Conservation (phyloP, 2,113 vertebrate genomes). For the Poicephalus gulielmi region DNA sequence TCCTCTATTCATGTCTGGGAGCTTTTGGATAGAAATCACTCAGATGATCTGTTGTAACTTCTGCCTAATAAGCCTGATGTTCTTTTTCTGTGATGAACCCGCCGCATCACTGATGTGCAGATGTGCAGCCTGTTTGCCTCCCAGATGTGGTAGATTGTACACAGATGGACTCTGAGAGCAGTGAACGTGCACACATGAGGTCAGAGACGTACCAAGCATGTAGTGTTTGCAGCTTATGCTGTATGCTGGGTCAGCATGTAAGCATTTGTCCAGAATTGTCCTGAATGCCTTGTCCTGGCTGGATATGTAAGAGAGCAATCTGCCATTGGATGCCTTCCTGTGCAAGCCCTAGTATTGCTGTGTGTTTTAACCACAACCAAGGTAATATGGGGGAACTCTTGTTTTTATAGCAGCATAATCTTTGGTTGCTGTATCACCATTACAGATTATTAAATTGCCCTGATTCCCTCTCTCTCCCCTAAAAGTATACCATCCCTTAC, state of each 20-base stretch:
- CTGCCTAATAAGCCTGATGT: neutral
- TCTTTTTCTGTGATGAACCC: neutral
- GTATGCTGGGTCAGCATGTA: fast-evolving
- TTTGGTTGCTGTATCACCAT: neutral
- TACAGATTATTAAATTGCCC: neutral
- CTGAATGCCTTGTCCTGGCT: neutral
- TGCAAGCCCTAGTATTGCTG: neutral
- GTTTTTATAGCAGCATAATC: neutral
- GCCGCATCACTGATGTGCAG: neutral
- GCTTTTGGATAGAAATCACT: slow-evolving; percentile 29
- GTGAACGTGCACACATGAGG: fast-evolving
- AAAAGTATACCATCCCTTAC: neutral
- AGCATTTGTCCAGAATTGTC: neutral
- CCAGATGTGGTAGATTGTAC: neutral
- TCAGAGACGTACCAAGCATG: neutral
- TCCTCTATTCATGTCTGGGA: neutral
- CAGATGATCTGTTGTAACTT: neutral
- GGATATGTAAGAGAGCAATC: neutral
- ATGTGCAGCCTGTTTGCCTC: neutral
- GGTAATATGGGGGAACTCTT: neutral
- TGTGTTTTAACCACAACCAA: neutral
- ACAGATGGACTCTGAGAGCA: neutral
- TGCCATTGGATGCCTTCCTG: neutral
- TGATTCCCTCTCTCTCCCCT: neutral
- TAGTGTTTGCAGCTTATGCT: neutral